phyloP scores from a whole-genome alignment of 2,888 invertebrate genomes.

The Papilio elwesi region DNA sequence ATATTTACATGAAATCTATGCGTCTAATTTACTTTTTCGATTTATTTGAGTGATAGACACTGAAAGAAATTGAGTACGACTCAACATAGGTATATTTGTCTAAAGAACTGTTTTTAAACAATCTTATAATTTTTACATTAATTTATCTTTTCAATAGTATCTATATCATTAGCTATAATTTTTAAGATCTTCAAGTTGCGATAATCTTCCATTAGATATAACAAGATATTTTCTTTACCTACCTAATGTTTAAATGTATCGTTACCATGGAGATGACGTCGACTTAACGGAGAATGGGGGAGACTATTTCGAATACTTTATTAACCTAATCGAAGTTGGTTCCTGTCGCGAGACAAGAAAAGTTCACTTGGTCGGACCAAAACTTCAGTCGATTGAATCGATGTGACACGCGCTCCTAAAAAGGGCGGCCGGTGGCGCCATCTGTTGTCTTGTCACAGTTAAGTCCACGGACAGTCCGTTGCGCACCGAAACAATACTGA shows the following conservation, averaged over 20 bases:
- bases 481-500: constrained; percentile 58
- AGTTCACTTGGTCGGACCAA: constrained; percentile 84
- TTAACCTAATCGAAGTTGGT: constrained; percentile 33
- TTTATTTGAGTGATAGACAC: constrained; percentile 69
- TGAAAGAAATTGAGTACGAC: constrained; percentile 75
- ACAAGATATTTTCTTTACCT: constrained; percentile 80
- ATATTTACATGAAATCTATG: constrained; percentile 76
- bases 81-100: constrained; percentile 84
- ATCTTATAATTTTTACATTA: constrained; percentile 76
- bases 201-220: constrained; percentile 79
- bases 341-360: constrained; percentile 80
- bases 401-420: constrained; percentile 50
- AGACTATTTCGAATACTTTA: constrained; percentile 76
- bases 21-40: constrained; percentile 73
- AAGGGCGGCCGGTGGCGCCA: neutral
- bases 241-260: constrained; percentile 74
- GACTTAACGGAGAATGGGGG: constrained; percentile 67
- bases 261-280: constrained; percentile 67
- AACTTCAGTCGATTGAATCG: constrained; percentile 82
- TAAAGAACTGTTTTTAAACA: constrained; percentile 81
- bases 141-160: constrained; percentile 71
- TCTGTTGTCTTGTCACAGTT: constrained; percentile 48
- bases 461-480: constrained; percentile 57
- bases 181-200: constrained; percentile 79
- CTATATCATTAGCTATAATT: constrained; percentile 83